Evolutionary conservation across 2,888 invertebrate species (phyloP).

Genomic region (Polydesmus complanatus): DNA sequence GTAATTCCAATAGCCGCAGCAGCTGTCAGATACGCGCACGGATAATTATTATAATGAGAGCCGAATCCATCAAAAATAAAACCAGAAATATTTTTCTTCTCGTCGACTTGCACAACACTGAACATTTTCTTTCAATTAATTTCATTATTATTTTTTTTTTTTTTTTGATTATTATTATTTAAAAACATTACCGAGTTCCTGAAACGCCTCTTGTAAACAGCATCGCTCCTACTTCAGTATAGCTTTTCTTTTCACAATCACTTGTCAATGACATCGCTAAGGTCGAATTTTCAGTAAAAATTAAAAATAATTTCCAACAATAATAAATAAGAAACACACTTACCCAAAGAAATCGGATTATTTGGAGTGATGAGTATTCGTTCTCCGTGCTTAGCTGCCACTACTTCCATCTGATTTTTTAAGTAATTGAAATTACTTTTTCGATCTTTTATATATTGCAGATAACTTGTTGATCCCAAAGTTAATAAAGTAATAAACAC

Average conservation of each 20-base stretch:
- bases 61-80: slow-evolving; percentile 47
- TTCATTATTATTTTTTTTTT: too few relatives aligned
- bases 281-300: slow-evolving; percentile 12
- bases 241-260: slow-evolving; percentile 4
- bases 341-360: slow-evolving; percentile 58
- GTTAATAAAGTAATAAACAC: slow-evolving; percentile 60
- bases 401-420: slow-evolving; percentile 38
- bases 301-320: neutral
- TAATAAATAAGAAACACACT: slow-evolving; percentile 18
- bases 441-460: slow-evolving; percentile 43
- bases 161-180: too few relatives aligned
- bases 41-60: slow-evolving; percentile 46
- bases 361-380: slow-evolving; percentile 44
- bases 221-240: slow-evolving; percentile 53
- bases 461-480: slow-evolving; percentile 50
- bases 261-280: slow-evolving; percentile 27
- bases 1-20: slow-evolving; percentile 57
- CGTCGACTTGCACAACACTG: slow-evolving; percentile 27
- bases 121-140: too few relatives aligned
- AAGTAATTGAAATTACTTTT: slow-evolving; percentile 48
- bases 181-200: slow-evolving; percentile 54
- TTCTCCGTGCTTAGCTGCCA: slow-evolving; percentile 45
- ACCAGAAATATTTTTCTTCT: slow-evolving; percentile 21
- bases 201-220: slow-evolving; percentile 56
- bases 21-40: slow-evolving; percentile 53